phyloP scores from a whole-genome alignment of 2,888 invertebrate species.

The Campopleginae sp. region DNA sequence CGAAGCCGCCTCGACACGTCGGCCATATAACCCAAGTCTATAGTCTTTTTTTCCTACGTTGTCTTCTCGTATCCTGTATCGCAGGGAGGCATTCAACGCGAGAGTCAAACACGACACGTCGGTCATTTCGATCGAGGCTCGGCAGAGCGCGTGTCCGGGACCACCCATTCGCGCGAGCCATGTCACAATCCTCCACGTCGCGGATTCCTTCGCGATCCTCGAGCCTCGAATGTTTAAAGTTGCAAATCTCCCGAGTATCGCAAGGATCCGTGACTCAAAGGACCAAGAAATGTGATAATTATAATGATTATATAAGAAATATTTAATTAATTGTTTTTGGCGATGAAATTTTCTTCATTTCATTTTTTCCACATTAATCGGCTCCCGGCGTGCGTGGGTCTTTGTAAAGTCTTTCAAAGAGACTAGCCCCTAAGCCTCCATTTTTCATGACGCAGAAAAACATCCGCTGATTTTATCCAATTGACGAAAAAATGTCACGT shows the following conservation, averaged over 20 bases:
- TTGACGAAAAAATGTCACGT: neutral
- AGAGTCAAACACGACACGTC: slow-evolving; percentile 75
- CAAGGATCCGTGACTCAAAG: neutral
- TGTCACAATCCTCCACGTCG: slow-evolving; percentile 33
- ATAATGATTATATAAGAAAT: neutral
- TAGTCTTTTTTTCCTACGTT: slow-evolving; percentile 28
- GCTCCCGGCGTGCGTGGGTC: neutral
- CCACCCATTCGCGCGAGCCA: slow-evolving; percentile 67
- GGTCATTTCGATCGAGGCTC: slow-evolving; percentile 78
- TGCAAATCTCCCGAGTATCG: slow-evolving; percentile 1
- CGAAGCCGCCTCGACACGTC: slow-evolving; percentile 43
- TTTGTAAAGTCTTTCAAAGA: neutral
- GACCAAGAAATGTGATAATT: neutral
- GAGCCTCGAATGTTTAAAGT: neutral
- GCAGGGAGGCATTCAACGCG: slow-evolving; percentile 60
- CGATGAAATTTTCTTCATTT: neutral
- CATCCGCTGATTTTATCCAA: neutral
- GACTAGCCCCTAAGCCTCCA: no score
- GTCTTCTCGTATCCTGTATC: neutral
- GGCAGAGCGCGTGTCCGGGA: slow-evolving; percentile 63
- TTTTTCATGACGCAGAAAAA: neutral
- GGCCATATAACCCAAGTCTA: slow-evolving; percentile 26
- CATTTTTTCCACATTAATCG: neutral
- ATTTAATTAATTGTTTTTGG: neutral
- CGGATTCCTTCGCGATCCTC: neutral